Percentiles rank a stretch among this genome's conserved stretches.
phyloP scores from a whole-genome alignment of 2,797 vertebrate genomes.

The Enteromius anoplus region DNA sequence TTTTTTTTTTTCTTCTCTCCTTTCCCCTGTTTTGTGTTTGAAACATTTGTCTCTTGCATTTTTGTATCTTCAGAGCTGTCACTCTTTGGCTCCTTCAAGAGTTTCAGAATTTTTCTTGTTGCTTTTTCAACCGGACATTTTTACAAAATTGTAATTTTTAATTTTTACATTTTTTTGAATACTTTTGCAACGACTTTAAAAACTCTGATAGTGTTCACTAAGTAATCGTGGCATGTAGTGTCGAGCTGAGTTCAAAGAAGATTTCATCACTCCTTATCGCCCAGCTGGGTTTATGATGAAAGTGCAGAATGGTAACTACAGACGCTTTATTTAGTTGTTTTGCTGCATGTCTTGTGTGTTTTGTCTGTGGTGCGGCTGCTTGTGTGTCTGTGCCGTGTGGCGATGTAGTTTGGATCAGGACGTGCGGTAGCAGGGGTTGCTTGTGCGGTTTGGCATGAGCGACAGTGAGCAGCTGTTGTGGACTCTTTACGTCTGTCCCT shows the following conservation, averaged over 20 bases:
- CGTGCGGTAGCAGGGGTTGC: constrained; percentile 21
- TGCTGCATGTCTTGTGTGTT: constrained; percentile 57
- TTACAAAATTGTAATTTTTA: not conserved
- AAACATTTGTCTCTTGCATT: constrained; percentile 12
- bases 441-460: constrained; percentile 43
- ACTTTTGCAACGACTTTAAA: not conserved
- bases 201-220: not conserved
- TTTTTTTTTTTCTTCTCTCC: not conserved
- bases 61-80: constrained; percentile 22
- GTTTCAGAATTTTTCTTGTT: constrained; percentile 43
- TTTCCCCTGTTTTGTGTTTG: constrained; percentile 26
- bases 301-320: constrained; percentile 90
- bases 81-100: constrained; percentile 11
- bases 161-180: constrained; percentile 35
- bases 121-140: constrained; percentile 30
- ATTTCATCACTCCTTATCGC: constrained; percentile 56
- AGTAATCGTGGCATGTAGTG: constrained; percentile 42
- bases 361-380: constrained; percentile 43
- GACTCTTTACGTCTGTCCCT: constrained; percentile 27
- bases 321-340: constrained; percentile 56
- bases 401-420: constrained; percentile 39
- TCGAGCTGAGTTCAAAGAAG: constrained; percentile 43
- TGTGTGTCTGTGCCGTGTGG: constrained; percentile 44
- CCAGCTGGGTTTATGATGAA: constrained; percentile 84
- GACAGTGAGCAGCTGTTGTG: constrained; percentile 35